Evolutionary conservation across 2,888 invertebrate genomes (phyloP).

Genomic region (Piscicola geometra): DNA sequence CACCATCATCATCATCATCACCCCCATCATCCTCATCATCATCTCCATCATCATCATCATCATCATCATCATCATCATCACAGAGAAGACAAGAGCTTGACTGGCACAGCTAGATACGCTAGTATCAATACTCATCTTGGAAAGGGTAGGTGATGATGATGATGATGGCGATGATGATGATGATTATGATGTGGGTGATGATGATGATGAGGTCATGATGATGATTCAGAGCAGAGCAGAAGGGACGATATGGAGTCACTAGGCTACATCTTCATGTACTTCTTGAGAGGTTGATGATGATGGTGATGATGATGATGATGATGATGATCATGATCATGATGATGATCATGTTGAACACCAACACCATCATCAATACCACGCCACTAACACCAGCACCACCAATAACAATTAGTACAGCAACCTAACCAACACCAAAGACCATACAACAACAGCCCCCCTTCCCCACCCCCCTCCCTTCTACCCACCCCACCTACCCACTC

Average conservation of each 20-base stretch:
- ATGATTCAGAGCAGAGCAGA: conserved; percentile 93
- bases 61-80: conserved; percentile 28
- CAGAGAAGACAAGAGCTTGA: too few relatives aligned
- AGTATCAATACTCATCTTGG: conserved; percentile 99
- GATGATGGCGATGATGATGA: too few relatives aligned
- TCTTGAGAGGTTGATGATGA: conserved; percentile 72
- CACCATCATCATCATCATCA: conserved; percentile 25
- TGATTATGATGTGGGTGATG: too few relatives aligned
- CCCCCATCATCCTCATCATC: conserved; percentile 26
- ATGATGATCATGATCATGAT: not conserved
- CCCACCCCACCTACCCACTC: too few relatives aligned
- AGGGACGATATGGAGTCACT: conserved; percentile 95
- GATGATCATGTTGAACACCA: not conserved
- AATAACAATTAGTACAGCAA: too few relatives aligned
- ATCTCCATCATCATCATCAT: not conserved
- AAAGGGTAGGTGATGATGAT: too few relatives aligned
- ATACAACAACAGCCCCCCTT: too few relatives aligned
- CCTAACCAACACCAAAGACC: too few relatives aligned
- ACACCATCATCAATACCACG: not conserved
- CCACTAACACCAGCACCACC: too few relatives aligned
- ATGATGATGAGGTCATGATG: too few relatives aligned
- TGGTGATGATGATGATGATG: not conserved
- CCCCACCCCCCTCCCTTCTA: too few relatives aligned
- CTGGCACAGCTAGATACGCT: conserved; percentile 94
- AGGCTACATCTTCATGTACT: conserved; percentile 99